phyloP scores from a whole-genome alignment of 2,888 invertebrate species.

The Heterodera filipjevi region DNA sequence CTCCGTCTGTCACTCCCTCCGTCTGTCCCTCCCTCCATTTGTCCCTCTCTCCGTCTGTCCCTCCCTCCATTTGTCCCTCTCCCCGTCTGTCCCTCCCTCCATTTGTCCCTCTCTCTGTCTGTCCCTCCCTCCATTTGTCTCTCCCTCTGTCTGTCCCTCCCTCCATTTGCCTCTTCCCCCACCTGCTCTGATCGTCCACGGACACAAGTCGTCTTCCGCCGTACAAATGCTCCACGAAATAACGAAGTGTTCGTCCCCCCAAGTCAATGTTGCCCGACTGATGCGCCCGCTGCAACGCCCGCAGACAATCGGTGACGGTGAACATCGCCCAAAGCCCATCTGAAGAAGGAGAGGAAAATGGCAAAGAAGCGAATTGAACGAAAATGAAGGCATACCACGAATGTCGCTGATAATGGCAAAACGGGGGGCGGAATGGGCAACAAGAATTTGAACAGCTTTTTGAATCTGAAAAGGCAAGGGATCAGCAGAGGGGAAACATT shows the following conservation, averaged over 20 bases:
- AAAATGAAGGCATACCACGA: constrained; percentile 11
- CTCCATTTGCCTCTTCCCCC: background rate
- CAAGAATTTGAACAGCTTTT: constrained; percentile 53
- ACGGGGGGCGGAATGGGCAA: constrained; percentile 49
- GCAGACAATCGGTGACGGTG: constrained; percentile 55
- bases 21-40: too few relatives aligned
- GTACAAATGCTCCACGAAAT: constrained; percentile 39
- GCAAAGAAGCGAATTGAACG: background rate
- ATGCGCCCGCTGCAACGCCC: constrained; percentile 48
- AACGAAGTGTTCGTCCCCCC: constrained; percentile 32
- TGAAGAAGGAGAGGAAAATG: constrained; percentile 6
- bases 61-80: too few relatives aligned
- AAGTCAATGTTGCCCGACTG: constrained; percentile 26
- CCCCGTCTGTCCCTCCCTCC: too few relatives aligned
- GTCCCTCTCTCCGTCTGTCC: too few relatives aligned
- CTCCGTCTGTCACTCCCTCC: too few relatives aligned
- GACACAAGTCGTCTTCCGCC: constrained; percentile 20
- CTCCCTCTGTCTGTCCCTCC: too few relatives aligned
- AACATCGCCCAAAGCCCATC: constrained; percentile 44
- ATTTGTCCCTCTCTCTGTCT: too few relatives aligned
- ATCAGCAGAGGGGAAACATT: too few relatives aligned
- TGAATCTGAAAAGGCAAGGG: constrained; percentile 47
- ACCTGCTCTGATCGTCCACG: constrained; percentile 33
- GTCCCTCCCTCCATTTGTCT: too few relatives aligned
- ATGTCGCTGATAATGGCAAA: constrained; percentile 49